Conservation (phyloP, 2,888 invertebrate species). For the Orthosia gracilis region DNA sequence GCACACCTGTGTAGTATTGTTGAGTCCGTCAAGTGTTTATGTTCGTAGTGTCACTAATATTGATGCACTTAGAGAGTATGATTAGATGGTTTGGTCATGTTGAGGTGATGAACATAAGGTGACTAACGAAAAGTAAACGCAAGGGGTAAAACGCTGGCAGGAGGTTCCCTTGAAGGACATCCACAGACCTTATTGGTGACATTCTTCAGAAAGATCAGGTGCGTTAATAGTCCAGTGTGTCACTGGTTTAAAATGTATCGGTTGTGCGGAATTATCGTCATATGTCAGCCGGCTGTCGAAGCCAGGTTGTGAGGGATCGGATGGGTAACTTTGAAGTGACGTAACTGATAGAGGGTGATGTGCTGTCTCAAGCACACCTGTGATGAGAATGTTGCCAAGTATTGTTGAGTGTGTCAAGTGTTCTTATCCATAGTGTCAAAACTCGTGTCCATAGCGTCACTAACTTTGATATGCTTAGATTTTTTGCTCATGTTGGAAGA, state of each 20-base stretch:
- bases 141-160: no score
- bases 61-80: neutral
- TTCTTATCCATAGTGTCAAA: no score
- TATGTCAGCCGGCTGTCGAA: constrained; percentile 76
- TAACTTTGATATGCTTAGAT: neutral
- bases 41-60: neutral
- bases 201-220: no score
- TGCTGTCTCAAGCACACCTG: constrained; percentile 59
- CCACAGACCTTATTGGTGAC: no score
- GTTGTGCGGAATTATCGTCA: constrained; percentile 78
- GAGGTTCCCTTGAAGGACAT: no score
- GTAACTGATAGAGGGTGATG: constrained; percentile 71
- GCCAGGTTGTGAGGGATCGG: constrained; percentile 71
- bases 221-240: constrained; percentile 61
- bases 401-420: constrained; percentile 1
- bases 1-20: constrained; percentile 51
- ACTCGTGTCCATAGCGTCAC: no score
- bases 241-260: constrained; percentile 84
- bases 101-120: no score
- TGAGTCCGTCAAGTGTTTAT: neutral
- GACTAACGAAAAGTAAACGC: no score
- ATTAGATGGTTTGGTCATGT: no score
- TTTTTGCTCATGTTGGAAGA: no score
- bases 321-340: constrained; percentile 65
- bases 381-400: neutral